These are phyloP conservation scores for Myrmecophaga tridactyla DNA, from an alignment of 2,113 vertebrate genomes.

Conservation along the genomic window DNA sequence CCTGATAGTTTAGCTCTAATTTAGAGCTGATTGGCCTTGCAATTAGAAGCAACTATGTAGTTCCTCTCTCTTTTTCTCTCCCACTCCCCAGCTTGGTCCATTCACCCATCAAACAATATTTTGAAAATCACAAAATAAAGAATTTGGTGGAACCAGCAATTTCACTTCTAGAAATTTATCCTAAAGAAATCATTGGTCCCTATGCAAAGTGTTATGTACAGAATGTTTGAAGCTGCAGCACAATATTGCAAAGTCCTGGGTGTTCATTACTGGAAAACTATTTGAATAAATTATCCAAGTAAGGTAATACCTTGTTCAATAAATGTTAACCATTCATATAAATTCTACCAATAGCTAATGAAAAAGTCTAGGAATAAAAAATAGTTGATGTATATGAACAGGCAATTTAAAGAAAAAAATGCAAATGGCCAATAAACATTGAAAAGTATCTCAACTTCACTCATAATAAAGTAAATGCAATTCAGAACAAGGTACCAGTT, in stretches of 20 bases:
- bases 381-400: not conserved
- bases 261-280: not conserved
- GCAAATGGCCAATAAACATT: not conserved
- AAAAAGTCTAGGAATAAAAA: not conserved
- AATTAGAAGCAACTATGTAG: not conserved
- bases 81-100: not conserved
- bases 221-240: not conserved
- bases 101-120: not conserved
- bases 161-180: not conserved
- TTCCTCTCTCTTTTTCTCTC: not conserved
- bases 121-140: not conserved
- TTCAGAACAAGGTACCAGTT: not conserved
- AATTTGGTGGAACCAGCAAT: not conserved
- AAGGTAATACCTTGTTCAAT: not conserved
- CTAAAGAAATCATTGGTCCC: not conserved
- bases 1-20: not conserved
- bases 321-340: not conserved
- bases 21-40: not conserved
- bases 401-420: not conserved
- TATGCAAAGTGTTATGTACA: not conserved
- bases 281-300: constrained; percentile 23
- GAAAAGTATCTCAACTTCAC: not conserved
- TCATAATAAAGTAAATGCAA: constrained; percentile 3
- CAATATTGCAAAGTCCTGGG: not conserved
- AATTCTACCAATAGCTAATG: not conserved